phyloP scores from a whole-genome alignment of 1,140 invertebrate genomes.

The Heliothis subflexa region DNA sequence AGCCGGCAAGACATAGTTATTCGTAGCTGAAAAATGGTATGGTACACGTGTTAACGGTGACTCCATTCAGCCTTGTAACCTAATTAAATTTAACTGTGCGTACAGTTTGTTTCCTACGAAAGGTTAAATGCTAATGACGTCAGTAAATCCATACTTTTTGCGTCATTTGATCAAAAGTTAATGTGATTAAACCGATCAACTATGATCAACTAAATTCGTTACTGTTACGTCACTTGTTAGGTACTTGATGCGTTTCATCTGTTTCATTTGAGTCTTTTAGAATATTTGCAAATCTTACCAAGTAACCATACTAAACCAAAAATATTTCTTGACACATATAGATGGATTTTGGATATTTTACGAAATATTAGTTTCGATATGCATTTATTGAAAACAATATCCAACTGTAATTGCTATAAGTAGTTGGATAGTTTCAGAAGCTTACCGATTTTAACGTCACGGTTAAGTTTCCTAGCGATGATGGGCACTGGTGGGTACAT shows the following conservation, averaged over 20 bases:
- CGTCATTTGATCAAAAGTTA: not conserved
- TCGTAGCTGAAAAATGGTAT: constrained; percentile 75
- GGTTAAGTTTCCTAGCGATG: constrained; percentile 90
- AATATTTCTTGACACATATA: not conserved
- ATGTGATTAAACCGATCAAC: not conserved
- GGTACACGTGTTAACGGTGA: constrained; percentile 35
- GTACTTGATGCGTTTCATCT: not conserved
- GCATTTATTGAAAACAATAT: no score
- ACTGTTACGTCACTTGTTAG: not conserved
- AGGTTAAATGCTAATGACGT: constrained; percentile 28
- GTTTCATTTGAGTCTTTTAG: not conserved
- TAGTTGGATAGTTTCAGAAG: not conserved
- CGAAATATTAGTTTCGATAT: no score
- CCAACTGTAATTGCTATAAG: no score
- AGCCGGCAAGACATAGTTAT: constrained; percentile 88
- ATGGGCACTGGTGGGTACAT: constrained; percentile 95
- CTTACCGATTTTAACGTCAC: constrained; percentile 77
- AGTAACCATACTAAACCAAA: not conserved
- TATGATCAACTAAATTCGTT: not conserved
- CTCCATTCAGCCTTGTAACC: not conserved
- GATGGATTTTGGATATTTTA: no score
- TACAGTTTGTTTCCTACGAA: not conserved
- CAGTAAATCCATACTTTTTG: constrained; percentile 7
- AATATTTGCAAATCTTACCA: not conserved
- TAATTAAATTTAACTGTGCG: not conserved